Evolutionary conservation across 2,888 invertebrate genomes (phyloP).

Genomic region (Pherbina coryleti): DNA sequence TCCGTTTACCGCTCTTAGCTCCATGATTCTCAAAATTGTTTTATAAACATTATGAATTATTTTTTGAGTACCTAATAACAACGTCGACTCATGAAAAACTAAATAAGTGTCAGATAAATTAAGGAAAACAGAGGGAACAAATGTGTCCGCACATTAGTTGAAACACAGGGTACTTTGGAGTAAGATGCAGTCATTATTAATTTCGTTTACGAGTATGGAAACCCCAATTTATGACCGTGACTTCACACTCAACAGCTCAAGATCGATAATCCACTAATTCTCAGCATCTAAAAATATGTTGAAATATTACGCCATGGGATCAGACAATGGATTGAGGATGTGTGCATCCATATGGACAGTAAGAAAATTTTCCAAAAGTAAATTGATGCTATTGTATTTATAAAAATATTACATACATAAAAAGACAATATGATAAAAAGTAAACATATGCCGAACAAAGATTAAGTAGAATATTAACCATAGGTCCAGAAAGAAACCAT

Average conservation of each 20-base stretch:
- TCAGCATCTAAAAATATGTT: constrained; percentile 12
- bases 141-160: constrained; percentile 6
- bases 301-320: constrained; percentile 16
- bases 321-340: neutral
- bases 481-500: neutral
- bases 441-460: too few species aligned
- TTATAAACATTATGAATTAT: constrained; percentile 29
- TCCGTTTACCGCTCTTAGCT: neutral
- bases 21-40: constrained; percentile 18
- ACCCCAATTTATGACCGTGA: constrained; percentile 22
- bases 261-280: constrained; percentile 22
- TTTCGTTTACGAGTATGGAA: constrained; percentile 11
- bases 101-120: constrained; percentile 3
- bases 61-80: constrained; percentile 15
- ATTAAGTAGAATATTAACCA: neutral
- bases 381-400: too few species aligned
- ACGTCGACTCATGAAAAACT: constrained; percentile 1
- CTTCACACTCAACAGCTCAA: neutral
- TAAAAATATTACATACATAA: too few species aligned
- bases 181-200: neutral
- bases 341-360: constrained; percentile 22
- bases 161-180: neutral
- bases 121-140: constrained; percentile 20
- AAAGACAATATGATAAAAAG: too few species aligned
- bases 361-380: neutral